A percentile compares a stretch with the other conserved stretches of the same genome.
These are phyloP conservation scores for Acipenser transmontanus DNA, from an alignment of 2,797 vertebrate genomes.

Conservation along the genomic window DNA sequence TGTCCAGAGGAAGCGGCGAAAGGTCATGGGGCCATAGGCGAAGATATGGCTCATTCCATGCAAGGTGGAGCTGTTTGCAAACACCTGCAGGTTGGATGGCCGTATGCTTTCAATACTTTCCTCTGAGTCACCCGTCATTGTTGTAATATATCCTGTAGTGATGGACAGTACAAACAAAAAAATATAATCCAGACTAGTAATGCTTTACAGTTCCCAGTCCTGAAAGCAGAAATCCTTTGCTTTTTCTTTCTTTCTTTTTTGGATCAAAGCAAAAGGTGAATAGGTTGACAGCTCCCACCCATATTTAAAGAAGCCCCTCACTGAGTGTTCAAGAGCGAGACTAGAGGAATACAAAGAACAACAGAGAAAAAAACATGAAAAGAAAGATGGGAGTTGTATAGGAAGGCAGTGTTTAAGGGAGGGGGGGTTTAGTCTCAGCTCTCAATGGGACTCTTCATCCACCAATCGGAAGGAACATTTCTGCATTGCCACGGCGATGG, in stretches of 20 bases:
- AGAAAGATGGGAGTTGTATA: slow-evolving; percentile 44
- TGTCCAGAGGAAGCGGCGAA: slow-evolving; percentile 75
- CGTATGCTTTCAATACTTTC: slow-evolving; percentile 69
- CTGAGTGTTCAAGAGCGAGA: slow-evolving; percentile 47
- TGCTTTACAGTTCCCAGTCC: slow-evolving; percentile 42
- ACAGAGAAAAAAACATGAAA: slow-evolving; percentile 19
- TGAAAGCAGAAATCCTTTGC: slow-evolving; percentile 19
- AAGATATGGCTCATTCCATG: slow-evolving; percentile 85
- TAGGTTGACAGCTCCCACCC: slow-evolving; percentile 58
- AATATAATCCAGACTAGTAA: slow-evolving; percentile 39
- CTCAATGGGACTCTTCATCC: slow-evolving; percentile 69
- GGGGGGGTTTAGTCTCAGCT: slow-evolving; percentile 56
- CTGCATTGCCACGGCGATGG: slow-evolving; percentile 66
- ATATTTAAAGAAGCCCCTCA: slow-evolving; percentile 42
- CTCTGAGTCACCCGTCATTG: slow-evolving; percentile 72
- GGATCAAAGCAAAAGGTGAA: slow-evolving; percentile 47
- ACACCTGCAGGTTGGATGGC: slow-evolving; percentile 74
- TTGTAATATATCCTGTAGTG: slow-evolving; percentile 41
- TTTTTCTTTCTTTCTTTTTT: slow-evolving; percentile 45
- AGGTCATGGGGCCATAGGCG: slow-evolving; percentile 74
- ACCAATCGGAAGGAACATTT: slow-evolving; percentile 56
- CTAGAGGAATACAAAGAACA: slow-evolving; percentile 41
- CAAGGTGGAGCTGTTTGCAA: slow-evolving; percentile 77
- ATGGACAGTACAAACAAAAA: slow-evolving; percentile 53
- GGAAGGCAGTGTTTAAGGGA: slow-evolving; percentile 44